phyloP scores from a whole-genome alignment of 2,888 invertebrate genomes.

The Dinocampus coccinellae region DNA sequence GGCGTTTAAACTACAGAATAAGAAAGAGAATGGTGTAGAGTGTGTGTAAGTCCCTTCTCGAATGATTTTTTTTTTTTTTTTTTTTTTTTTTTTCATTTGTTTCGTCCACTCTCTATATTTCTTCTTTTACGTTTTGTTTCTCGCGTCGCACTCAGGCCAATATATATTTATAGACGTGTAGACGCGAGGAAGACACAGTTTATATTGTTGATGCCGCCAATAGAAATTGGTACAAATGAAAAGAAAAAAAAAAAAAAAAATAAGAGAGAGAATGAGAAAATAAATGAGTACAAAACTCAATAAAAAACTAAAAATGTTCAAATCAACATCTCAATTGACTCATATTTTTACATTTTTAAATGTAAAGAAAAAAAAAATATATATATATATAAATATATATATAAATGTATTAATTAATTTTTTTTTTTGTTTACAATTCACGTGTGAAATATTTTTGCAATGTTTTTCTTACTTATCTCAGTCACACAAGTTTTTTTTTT shows the following conservation, averaged over 20 bases:
- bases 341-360: not conserved
- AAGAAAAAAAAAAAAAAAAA: not conserved
- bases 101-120: too few relatives aligned
- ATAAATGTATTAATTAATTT: too few relatives aligned
- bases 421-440: too few relatives aligned
- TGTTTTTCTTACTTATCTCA: too few relatives aligned
- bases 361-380: too few relatives aligned
- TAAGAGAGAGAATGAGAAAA: not conserved
- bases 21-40: too few relatives aligned
- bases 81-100: conserved; percentile 36
- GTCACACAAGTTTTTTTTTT: too few relatives aligned
- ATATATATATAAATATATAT: too few relatives aligned
- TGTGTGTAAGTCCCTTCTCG: conserved; percentile 26
- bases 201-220: not conserved
- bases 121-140: too few relatives aligned
- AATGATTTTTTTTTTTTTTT: conserved; percentile 11
- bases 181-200: not conserved
- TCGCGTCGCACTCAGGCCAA: conserved; percentile 7
- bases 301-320: not conserved
- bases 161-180: conserved; percentile 32
- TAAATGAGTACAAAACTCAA: not conserved
- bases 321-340: conserved; percentile 1
- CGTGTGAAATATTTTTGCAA: too few relatives aligned
- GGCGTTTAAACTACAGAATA: not conserved
- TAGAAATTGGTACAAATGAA: not conserved